Evolutionary conservation across 2,888 invertebrate genomes (phyloP), one percentile per base, ranked within the genome.

Genomic region (Trissoscelio sp.): DNA sequence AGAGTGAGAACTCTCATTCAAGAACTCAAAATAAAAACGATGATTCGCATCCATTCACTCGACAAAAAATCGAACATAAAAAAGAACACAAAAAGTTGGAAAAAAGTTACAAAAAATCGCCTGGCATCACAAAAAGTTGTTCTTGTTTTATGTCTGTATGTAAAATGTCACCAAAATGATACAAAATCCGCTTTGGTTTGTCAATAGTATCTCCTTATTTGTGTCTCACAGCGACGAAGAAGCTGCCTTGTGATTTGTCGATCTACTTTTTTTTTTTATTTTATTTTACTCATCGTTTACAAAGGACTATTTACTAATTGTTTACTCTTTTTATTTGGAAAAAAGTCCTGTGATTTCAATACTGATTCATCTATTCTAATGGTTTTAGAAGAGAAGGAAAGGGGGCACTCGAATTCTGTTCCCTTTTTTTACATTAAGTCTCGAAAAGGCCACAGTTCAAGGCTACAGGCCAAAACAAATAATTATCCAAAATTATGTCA

Each of bases 381-480:
- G 48, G 31, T 51, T 48, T 42, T 51, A 60, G 62, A 73, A 57
- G 24, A 39, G 78, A 62, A 46, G 31, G 53, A 55, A 64, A 60
- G 48, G 9, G 31, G 11, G 42, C 14, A 28, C 18, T 53, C 9
- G 20, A 70, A 37, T 39, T 14, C 6, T 64, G 22, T 20, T 85
- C 24, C 12, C 24, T 24, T 39, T 86, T 86, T 85, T 85, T 87
- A 84, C 82, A 87, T 88, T 88, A 88, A 88, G 86, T 89, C 60
- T 69, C 88, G 87, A 88, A 89, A 89, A 89, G 89, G 89, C 89
- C 89, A 90, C 89, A 84, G 83, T 88, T 87, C 86, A 90, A 90
- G 89, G 89, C 89, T 88, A 88, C 87, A 87, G 88, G 88, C 88
- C 88, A 86, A 88, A 88, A 87, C n/a, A 77, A 88, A 86, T 86